phyloP scores from a whole-genome alignment of 2,888 invertebrate genomes.

The Malacosoma neustria region DNA sequence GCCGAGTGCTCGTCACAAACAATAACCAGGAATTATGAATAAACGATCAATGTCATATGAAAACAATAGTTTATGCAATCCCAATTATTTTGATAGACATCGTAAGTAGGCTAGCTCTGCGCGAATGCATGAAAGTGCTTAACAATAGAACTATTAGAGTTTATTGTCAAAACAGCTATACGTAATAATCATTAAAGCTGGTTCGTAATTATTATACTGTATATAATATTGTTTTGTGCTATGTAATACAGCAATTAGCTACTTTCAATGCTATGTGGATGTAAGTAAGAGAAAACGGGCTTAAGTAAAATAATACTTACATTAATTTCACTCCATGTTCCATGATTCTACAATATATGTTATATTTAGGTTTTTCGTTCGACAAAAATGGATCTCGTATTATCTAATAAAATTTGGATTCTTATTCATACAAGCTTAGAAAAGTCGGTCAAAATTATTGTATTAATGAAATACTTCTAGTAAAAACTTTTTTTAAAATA shows the following conservation, averaged over 20 bases:
- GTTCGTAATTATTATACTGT: not conserved
- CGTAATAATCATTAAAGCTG: not conserved
- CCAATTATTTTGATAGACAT: slow-evolving; percentile 29
- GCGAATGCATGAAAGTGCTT: slow-evolving; percentile 15
- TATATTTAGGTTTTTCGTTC: no score
- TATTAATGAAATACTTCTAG: no score
- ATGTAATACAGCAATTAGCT: not conserved
- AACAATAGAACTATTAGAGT: slow-evolving; percentile 25
- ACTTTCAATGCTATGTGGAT: not conserved
- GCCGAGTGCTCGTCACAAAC: not conserved
- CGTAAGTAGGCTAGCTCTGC: slow-evolving; percentile 14
- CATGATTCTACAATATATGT: no score
- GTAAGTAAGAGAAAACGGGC: no score
- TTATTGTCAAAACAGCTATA: slow-evolving; percentile 20
- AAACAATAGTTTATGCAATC: slow-evolving; percentile 45
- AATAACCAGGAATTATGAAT: slow-evolving; percentile 12
- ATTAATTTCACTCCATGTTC: no score
- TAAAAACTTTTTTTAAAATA: no score
- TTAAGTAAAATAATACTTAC: no score
- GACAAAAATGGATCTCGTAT: no score
- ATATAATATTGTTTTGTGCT: not conserved
- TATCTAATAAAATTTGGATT: no score
- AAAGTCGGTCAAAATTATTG: no score
- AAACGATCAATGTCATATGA: slow-evolving; percentile 39
- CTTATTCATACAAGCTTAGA: no score